phyloP scores from a whole-genome alignment of 2,888 invertebrate species.

The Altica lythri region DNA sequence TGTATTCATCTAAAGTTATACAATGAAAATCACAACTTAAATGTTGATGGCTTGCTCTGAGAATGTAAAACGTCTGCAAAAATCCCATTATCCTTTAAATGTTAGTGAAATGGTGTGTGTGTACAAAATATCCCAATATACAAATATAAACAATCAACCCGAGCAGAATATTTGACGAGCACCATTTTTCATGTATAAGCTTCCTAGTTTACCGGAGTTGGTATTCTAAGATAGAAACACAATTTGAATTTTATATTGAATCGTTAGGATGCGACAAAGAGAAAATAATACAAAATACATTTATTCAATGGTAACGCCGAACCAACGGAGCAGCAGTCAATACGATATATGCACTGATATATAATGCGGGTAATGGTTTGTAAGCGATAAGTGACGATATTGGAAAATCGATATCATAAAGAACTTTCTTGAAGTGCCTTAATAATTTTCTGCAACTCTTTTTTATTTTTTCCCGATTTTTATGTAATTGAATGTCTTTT shows the following conservation, averaged over 20 bases:
- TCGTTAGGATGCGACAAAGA: conserved; percentile 41
- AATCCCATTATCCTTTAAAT: no score
- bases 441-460: conserved; percentile 3
- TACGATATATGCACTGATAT: conserved; percentile 49
- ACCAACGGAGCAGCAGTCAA: conserved; percentile 47
- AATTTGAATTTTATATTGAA: conserved; percentile 24
- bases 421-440: conserved; percentile 17
- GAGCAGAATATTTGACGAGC: neutral
- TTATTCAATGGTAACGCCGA: conserved; percentile 39
- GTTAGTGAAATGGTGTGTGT: no score
- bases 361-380: conserved; percentile 51
- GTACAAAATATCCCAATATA: neutral
- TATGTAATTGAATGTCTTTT: no score
- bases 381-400: conserved; percentile 50
- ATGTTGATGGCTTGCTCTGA: no score
- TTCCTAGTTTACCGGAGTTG: conserved; percentile 18
- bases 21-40: no score
- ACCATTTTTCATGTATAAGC: conserved; percentile 6
- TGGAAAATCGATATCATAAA: conserved; percentile 47
- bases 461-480: no score
- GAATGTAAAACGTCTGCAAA: no score
- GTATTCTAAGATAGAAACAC: conserved; percentile 23
- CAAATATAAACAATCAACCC: neutral
- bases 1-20: no score
- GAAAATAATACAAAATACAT: conserved; percentile 41